Percentiles rank a stretch among this genome's conserved stretches.
Conservation (phyloP, 2,113 vertebrate species). For the Apteryx mantelli region DNA sequence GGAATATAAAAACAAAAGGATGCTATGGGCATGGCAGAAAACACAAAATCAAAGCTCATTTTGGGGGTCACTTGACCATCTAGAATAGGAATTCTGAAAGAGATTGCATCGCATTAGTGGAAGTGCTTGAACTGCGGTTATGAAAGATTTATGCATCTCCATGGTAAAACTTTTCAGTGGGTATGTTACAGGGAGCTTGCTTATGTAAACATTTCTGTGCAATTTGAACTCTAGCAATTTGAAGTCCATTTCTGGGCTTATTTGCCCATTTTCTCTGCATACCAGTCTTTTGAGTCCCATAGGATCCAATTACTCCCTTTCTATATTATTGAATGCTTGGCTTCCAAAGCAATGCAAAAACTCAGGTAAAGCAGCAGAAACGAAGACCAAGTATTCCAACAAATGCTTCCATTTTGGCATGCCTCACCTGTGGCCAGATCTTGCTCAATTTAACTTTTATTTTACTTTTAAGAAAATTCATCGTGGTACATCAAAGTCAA, state of each 20-base stretch:
- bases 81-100: constrained; percentile 4
- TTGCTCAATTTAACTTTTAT: not conserved
- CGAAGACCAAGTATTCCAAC: not conserved
- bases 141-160: not conserved
- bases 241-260: not conserved
- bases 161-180: not conserved
- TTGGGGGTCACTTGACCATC: not conserved
- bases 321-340: not conserved
- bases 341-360: not conserved
- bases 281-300: not conserved
- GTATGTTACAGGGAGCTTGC: not conserved
- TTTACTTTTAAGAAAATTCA: not conserved
- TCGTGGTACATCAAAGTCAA: not conserved
- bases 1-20: constrained; percentile 30
- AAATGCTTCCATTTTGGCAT: not conserved
- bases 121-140: not conserved
- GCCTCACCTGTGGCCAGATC: not conserved
- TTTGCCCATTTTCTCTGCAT: not conserved
- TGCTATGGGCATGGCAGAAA: constrained; percentile 26
- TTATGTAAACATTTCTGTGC: not conserved
- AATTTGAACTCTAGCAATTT: not conserved
- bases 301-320: not conserved
- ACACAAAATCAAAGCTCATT: not conserved
- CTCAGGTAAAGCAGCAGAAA: not conserved
- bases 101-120: not conserved